Evolutionary conservation across 2,888 invertebrate species (phyloP).

Genomic region (Hydraecia micacea): DNA sequence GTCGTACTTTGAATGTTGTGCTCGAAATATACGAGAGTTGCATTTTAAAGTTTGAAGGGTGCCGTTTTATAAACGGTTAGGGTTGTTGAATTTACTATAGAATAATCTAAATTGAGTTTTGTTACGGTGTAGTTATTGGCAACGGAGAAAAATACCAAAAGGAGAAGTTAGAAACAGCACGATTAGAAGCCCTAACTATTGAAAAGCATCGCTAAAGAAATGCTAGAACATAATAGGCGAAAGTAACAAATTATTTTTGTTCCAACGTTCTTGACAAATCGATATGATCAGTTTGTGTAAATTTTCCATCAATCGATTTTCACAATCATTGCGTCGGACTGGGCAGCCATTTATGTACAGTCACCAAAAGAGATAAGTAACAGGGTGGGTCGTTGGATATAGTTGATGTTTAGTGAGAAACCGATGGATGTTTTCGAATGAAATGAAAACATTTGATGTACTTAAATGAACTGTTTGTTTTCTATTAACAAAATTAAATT

Average conservation of each 20-base stretch:
- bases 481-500: too few species aligned
- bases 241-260: conserved; percentile 9
- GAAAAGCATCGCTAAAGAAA: neutral
- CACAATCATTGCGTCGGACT: conserved; percentile 20
- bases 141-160: neutral
- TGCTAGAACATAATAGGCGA: neutral
- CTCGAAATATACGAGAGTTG: conserved; percentile 39
- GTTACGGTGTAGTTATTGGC: neutral
- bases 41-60: conserved; percentile 40
- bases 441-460: too few species aligned
- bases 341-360: neutral
- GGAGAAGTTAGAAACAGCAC: neutral
- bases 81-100: neutral
- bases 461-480: too few species aligned
- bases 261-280: conserved; percentile 21
- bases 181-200: neutral
- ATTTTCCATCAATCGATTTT: conserved; percentile 42
- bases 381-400: too few species aligned
- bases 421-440: too few species aligned
- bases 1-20: conserved; percentile 36
- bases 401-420: too few species aligned
- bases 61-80: conserved; percentile 6
- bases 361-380: too few species aligned
- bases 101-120: neutral
- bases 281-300: conserved; percentile 28